These are phyloP conservation scores for Clarias batrachus DNA, from an alignment of 2,113 vertebrate species.

Conservation along the genomic window DNA sequence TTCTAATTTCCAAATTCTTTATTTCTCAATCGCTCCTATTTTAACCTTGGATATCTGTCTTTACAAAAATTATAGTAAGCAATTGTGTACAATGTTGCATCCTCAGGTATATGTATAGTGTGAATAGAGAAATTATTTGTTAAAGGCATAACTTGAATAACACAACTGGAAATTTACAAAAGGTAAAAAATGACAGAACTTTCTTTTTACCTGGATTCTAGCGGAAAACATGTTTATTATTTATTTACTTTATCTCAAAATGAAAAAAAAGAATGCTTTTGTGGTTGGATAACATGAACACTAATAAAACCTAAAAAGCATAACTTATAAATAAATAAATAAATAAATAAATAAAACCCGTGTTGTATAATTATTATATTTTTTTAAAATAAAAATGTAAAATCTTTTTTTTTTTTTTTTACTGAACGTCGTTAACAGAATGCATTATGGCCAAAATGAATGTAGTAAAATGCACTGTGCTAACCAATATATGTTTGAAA, in stretches of 20 bases:
- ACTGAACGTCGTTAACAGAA: neutral
- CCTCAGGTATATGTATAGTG: neutral
- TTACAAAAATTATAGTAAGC: neutral
- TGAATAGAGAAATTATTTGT: neutral
- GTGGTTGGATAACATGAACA: neutral
- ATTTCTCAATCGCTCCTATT: neutral
- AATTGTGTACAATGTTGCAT: no score
- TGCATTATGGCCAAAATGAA: neutral
- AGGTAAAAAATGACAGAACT: no score
- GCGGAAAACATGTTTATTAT: no score
- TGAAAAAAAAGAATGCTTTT: neutral
- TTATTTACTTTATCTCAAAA: neutral
- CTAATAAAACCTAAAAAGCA: neutral
- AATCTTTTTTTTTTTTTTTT: neutral
- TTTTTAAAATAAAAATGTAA: neutral
- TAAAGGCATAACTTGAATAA: neutral
- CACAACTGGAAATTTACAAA: neutral
- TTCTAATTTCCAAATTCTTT: slow-evolving; percentile 1
- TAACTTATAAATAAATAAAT: neutral
- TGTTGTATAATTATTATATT: neutral
- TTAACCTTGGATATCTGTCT: neutral
- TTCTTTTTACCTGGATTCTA: neutral
- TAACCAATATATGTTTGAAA: neutral
- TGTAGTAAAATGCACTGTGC: neutral
- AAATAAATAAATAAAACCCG: no score